These are phyloP conservation scores for Sebastolobus altivelis DNA, from an alignment of 2,797 vertebrate genomes.

Conservation along the genomic window DNA sequence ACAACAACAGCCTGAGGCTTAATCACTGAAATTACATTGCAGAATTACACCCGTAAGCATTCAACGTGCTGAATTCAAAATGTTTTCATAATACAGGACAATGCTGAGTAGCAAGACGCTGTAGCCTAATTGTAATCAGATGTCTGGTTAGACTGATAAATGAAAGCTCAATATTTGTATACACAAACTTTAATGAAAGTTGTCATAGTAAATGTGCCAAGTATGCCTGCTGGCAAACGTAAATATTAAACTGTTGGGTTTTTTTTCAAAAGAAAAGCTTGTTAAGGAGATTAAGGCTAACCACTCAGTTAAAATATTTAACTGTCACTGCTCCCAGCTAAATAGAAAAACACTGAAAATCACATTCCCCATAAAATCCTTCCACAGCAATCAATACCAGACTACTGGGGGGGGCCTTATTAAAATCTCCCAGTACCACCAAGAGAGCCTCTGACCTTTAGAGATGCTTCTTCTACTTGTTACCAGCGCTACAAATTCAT, in stretches of 20 bases:
- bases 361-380: slow-evolving; percentile 53
- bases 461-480: slow-evolving; percentile 57
- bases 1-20: slow-evolving; percentile 56
- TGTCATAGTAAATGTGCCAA: slow-evolving; percentile 35
- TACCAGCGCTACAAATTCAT: slow-evolving; percentile 53
- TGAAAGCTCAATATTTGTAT: slow-evolving; percentile 40
- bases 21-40: slow-evolving; percentile 56
- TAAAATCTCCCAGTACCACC: slow-evolving; percentile 57
- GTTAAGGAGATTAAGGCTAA: slow-evolving; percentile 55
- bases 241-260: slow-evolving; percentile 33
- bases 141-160: slow-evolving; percentile 59
- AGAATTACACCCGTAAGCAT: slow-evolving; percentile 42
- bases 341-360: slow-evolving; percentile 41
- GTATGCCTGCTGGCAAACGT: slow-evolving; percentile 32
- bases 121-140: slow-evolving; percentile 55
- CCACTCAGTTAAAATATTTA: slow-evolving; percentile 57
- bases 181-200: slow-evolving; percentile 51
- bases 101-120: slow-evolving; percentile 20
- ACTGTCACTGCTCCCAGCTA: slow-evolving; percentile 45
- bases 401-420: slow-evolving; percentile 53
- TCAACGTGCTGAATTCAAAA: slow-evolving; percentile 37
- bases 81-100: slow-evolving; percentile 37
- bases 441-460: slow-evolving; percentile 75
- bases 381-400: slow-evolving; percentile 69
- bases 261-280: slow-evolving; percentile 45